Conservation (phyloP, 2,888 invertebrate genomes). For the Leptarthrus brevirostris region DNA sequence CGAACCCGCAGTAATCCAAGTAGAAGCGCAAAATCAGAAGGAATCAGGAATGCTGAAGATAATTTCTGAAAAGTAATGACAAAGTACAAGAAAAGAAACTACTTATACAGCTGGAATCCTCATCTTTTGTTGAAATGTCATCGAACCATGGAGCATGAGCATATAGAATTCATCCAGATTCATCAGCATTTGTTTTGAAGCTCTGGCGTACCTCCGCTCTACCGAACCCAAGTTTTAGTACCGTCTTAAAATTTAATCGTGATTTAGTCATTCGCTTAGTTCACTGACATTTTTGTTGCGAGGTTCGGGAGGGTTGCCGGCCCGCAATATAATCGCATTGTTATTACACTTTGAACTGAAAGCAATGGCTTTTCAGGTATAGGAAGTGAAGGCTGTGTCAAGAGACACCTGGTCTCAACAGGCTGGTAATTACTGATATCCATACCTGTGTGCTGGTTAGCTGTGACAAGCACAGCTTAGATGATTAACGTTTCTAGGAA, state of each 20-base stretch:
- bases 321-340: conserved; percentile 28
- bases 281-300: conserved; percentile 40
- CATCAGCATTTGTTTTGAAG: conserved; percentile 19
- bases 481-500: conserved; percentile 44
- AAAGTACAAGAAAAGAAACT: conserved; percentile 36
- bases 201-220: background rate
- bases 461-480: conserved; percentile 28
- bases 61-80: conserved; percentile 2
- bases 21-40: too few species aligned
- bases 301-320: background rate
- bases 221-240: conserved; percentile 35
- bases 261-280: conserved; percentile 43
- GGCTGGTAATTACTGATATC: conserved; percentile 36
- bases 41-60: too few species aligned
- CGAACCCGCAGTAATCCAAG: too few species aligned
- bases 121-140: conserved; percentile 44
- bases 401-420: conserved; percentile 31
- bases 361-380: background rate
- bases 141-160: conserved; percentile 37
- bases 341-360: conserved; percentile 19
- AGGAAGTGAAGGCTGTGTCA: background rate
- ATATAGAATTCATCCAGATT: conserved; percentile 4
- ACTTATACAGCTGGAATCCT: conserved; percentile 9
- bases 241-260: conserved; percentile 34
- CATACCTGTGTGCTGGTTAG: conserved; percentile 21